Evolutionary conservation across 2,113 vertebrate genomes (phyloP).

Genomic region (Peromyscus maniculatus): DNA sequence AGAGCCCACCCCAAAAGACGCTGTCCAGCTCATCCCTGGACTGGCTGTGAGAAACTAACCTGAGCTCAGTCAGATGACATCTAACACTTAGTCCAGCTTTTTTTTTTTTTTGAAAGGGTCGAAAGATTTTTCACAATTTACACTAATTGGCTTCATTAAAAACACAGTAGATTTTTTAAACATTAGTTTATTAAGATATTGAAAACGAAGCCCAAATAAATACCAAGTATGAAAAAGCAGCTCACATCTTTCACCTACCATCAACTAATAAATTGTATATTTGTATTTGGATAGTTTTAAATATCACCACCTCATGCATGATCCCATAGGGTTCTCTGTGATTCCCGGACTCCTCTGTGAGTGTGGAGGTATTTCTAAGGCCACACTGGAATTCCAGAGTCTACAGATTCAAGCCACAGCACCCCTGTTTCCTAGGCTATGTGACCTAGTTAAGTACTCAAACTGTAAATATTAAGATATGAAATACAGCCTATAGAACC

Average conservation of each 20-base stretch:
- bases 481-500: background rate
- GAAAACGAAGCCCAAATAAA: slow-evolving; percentile 24
- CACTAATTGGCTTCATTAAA: background rate
- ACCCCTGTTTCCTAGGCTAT: background rate
- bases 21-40: background rate
- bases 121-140: slow-evolving; percentile 25
- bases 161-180: background rate
- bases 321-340: background rate
- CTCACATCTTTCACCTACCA: background rate
- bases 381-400: background rate
- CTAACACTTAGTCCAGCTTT: background rate
- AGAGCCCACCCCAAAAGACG: background rate
- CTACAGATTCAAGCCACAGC: background rate
- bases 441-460: slow-evolving; percentile 7
- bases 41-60: background rate
- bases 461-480: slow-evolving; percentile 13
- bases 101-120: background rate
- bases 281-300: background rate
- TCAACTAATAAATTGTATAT: slow-evolving; percentile 2
- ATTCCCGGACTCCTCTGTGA: background rate
- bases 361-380: slow-evolving; percentile 21
- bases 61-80: background rate
- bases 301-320: background rate
- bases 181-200: background rate
- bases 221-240: background rate